Evolutionary conservation across 1,140 invertebrate species (phyloP), one percentile per base, ranked within the genome.

Genomic region (Achroia grisella): DNA sequence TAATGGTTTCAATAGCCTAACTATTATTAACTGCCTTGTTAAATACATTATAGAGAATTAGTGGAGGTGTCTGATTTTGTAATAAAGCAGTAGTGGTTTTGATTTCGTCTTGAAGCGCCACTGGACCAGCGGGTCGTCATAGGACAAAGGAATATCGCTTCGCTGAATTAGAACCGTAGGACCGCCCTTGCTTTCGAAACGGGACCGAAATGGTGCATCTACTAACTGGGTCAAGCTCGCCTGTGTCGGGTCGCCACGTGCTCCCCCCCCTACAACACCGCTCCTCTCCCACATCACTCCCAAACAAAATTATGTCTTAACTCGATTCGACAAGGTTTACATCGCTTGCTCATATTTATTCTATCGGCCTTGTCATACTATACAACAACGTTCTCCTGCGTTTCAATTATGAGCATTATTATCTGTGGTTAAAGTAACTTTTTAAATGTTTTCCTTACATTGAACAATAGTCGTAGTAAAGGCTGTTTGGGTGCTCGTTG

Each of bases 151-250:
- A 23, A 3, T 6, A 23, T 23, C 17, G 17, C 17, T 3, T 23
- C 17, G 17, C 17, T 23, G 17, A 23, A 23, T 23, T 23, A 23
- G 17, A 23, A 23, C 6, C 56, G 61, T 62, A 68, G 68, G 65
- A 70, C 56, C 45, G 56, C 49, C 61, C 63, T 67, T 56, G 63
- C 66, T 71, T 68, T 66, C 58, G 62, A 62, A 70, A 64, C 58
- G 65, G 64, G 56, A 62, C 65, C 70, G 64, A 77, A 80, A 77
- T 76, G 74, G 67, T 83, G 76, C 76, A 77, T 79, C 75, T 70
- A 69, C 54, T 62, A 83, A 72, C 66, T 83, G 56, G 79, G 79
- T 80, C 79, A 83, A 83, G 74, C 75, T 77, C 76, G 67, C 65
- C 67, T 59, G 59, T 60, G 63, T 67, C 53, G 62, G 72, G 70